These are phyloP conservation scores for Rhabdophis nuchalis DNA, from an alignment of 2,797 vertebrate genomes.

Conservation along the genomic window DNA sequence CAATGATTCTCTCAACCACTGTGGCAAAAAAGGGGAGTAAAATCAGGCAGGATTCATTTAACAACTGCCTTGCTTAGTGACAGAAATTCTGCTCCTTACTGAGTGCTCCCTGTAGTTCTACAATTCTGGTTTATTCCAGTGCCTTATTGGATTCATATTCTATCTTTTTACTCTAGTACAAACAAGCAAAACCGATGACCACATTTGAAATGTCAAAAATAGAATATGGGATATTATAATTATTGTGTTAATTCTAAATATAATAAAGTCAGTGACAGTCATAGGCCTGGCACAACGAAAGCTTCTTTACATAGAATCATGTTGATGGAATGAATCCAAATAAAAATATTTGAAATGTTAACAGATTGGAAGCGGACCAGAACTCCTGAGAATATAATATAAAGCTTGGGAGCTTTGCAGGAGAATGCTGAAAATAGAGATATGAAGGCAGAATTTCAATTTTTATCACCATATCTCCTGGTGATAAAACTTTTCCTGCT, in stretches of 20 bases:
- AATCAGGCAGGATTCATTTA: too few species aligned
- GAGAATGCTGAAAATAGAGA: background rate
- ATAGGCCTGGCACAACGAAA: background rate
- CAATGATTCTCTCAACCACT: too few species aligned
- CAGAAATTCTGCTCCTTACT: background rate
- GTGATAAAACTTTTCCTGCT: background rate
- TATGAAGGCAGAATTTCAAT: background rate
- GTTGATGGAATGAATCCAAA: background rate
- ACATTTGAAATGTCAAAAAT: background rate
- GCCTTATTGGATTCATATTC: background rate
- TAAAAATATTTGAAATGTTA: background rate
- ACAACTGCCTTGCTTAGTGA: background rate
- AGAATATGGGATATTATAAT: background rate
- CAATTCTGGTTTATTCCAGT: background rate
- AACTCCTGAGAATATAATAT: background rate
- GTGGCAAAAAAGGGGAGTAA: too few species aligned
- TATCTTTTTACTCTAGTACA: background rate
- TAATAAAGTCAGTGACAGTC: background rate
- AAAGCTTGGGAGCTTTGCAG: background rate
- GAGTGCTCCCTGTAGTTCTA: background rate
- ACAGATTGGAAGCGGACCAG: background rate
- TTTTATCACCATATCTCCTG: background rate
- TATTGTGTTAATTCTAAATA: background rate
- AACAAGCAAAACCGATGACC: background rate
- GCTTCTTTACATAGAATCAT: background rate